Base-by-base conservation (phyloP, 2,888 invertebrate species). In the Tetramorium bicarinatum region DNA sequence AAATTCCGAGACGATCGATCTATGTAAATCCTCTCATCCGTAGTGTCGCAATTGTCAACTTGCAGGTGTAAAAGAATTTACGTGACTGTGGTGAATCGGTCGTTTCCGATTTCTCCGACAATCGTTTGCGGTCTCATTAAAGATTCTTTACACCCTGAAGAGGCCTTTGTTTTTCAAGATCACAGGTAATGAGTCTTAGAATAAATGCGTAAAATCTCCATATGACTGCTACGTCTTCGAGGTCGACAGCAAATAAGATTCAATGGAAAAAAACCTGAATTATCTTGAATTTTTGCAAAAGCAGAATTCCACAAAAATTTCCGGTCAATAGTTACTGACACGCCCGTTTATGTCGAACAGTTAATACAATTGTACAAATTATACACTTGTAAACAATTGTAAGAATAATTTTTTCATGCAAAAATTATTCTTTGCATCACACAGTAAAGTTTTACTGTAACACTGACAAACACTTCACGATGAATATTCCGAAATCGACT, bases 1-100 rank as follows among this genome's bases (percentile, higher is more conserved):
- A 21, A 64, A 71, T 80, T 76, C 80, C 67, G 64, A 44, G 77
- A 69, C 52, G 69, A 85, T 80, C 76, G 52, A 41, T n/a, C 44
- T 52, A 34, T 52, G 15, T 47, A 47, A 67, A 49, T n/a, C 3
- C 13, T 66, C 11, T 62, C 41, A 29, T 41, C 41, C 64, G 64
- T 54, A 62, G 41, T 52, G 11, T 13, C 6, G 3, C 44, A 44
- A 79, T 21, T 47, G 69, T 59, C 44, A 29, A 56, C 66, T 67
- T 44, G 44, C 79, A 29, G 11, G 11, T 2, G 38, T 25, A 69
- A 79, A 71, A 69, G 34, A n/a, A 71, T 38, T 69, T 47, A 61
- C 38, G 59, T 69, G 34, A 69, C 47, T 47, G 56, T 62, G 52
- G 11, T 44, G 29, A 76, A 64, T 62, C 34, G 38, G 29, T 38